Evolutionary conservation across 2,113 vertebrate species (phyloP), one percentile per base, ranked within the genome.

Genomic region (Tenebrosternarchus preto): DNA sequence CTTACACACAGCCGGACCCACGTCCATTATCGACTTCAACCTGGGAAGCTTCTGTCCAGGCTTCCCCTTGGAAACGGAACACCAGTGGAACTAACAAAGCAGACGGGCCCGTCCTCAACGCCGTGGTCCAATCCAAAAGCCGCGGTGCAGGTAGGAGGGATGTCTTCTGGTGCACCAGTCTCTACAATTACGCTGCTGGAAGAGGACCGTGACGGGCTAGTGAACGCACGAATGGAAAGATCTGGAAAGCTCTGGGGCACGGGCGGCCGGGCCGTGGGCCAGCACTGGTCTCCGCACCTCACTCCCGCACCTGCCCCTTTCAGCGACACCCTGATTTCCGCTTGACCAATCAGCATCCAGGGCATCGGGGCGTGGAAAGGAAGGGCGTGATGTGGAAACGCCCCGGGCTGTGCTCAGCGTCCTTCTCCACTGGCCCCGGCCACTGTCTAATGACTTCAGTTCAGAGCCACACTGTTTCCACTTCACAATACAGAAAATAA

Each of bases 401-500:
- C 63, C 33, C 25, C 72, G 4, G 19, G 60, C 71, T 27, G 79
- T 71, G 57, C 61, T 46, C 74, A 53, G 16, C 61, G 29, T 71
- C 31, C 57, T 50, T 56, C 36, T 78, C 63, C 39, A 22, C 59
- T 33, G 6, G 66, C 63, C 69, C 73, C 39, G 12, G 64, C 80
- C 66, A 39, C 70, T 56, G 50, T 82, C 46, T n/a, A 61, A 80
- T 80, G 76, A 66, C 57, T 73, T 78, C 76, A n/a, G n/a, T n/a
- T n/a, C n/a, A n/a, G n/a, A 68, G 75, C 43, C 50, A 73, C 50
- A 55, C 71, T 17, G 60, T 60, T 59, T 56, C 73, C 64, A 67
- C 31, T 77, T 77, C 59, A 71, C 80, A 36, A 69, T 59, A 68
- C 81, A 68, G 73, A 59, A 79, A 68, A 63, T 7, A 82, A 79